Evolutionary conservation across 1,140 invertebrate species (phyloP).

Genomic region (Danaus melanippus): DNA sequence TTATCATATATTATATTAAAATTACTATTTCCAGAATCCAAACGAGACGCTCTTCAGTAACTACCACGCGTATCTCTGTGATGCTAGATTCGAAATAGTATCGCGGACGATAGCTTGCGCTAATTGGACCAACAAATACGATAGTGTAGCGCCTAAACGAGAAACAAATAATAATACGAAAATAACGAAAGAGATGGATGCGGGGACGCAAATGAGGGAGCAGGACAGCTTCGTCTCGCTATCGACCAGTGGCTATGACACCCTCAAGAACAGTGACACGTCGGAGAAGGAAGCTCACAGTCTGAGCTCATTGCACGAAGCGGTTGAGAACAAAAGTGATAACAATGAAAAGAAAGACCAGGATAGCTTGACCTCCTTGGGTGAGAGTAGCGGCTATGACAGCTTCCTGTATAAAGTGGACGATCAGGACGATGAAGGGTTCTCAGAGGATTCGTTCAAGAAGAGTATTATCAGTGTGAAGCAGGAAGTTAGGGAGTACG

Average conservation of each 20-base stretch:
- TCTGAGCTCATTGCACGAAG: constrained; percentile 42
- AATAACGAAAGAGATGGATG: constrained; percentile 50
- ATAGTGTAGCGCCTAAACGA: constrained; percentile 65
- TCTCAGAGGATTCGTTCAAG: constrained; percentile 57
- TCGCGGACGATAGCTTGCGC: constrained; percentile 81
- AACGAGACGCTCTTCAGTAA: constrained; percentile 79
- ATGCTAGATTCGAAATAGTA: constrained; percentile 84
- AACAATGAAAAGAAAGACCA: constrained; percentile 35
- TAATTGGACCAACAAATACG: constrained; percentile 84
- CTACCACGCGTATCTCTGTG: constrained; percentile 87
- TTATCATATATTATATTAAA: not conserved
- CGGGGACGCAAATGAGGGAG: constrained; percentile 31
- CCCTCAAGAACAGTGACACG: constrained; percentile 56
- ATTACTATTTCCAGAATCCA: constrained; percentile 49
- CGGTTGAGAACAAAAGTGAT: constrained; percentile 9
- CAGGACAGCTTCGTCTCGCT: constrained; percentile 57
- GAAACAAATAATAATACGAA: constrained; percentile 60
- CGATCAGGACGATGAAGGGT: constrained; percentile 64
- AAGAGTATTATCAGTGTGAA: constrained; percentile 40
- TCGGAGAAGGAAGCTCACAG: constrained; percentile 57
- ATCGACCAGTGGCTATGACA: constrained; percentile 57
- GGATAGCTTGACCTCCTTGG: constrained; percentile 80
- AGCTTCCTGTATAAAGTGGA: constrained; percentile 81
- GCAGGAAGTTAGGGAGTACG: constrained; percentile 26
- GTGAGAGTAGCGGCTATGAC: constrained; percentile 88